A percentile compares a stretch with the other conserved stretches of the same genome.
These are phyloP conservation scores for Crocallis elinguaria DNA, from an alignment of 2,888 invertebrate species.

Conservation along the genomic window DNA sequence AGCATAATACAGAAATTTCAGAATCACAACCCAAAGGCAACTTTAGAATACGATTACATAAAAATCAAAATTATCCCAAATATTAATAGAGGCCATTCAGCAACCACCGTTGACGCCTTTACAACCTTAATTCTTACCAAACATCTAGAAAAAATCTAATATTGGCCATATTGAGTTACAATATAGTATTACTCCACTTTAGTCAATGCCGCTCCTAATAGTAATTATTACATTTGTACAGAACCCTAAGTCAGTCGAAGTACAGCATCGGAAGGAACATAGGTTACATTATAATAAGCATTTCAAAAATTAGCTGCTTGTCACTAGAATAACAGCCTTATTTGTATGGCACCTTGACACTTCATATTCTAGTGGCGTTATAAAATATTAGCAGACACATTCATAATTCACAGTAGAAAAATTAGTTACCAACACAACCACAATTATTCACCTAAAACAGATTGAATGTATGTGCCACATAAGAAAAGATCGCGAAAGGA, in stretches of 20 bases:
- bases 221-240: neutral
- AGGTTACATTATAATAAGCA: neutral
- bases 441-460: too few species aligned
- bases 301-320: neutral
- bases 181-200: neutral
- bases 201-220: neutral
- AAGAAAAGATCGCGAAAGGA: too few species aligned
- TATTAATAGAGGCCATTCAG: too few species aligned
- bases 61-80: too few species aligned
- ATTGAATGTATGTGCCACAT: too few species aligned
- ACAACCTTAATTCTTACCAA: too few species aligned
- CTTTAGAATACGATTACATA: too few species aligned
- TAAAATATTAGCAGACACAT: neutral
- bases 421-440: too few species aligned
- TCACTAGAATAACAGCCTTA: constrained; percentile 12
- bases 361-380: constrained; percentile 2
- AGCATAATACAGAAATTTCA: too few species aligned
- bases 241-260: neutral
- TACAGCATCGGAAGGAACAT: constrained; percentile 1
- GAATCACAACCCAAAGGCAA: too few species aligned
- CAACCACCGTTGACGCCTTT: too few species aligned
- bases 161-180: neutral
- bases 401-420: neutral
- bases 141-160: too few species aligned
- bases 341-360: constrained; percentile 25